phyloP scores from a whole-genome alignment of 2,113 vertebrate species.

The Scolopax mira region DNA sequence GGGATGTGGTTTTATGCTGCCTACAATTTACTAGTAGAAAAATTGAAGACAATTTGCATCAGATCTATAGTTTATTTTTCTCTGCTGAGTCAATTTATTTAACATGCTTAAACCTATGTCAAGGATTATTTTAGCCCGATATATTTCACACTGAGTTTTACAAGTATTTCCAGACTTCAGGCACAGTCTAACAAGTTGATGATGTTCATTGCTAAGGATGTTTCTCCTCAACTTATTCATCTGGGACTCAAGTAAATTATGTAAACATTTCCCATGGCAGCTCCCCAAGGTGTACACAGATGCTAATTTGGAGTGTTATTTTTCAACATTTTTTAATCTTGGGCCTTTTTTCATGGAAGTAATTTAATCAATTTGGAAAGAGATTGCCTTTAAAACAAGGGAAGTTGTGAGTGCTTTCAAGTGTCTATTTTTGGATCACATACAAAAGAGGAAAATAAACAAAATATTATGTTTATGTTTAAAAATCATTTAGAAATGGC shows the following conservation, averaged over 20 bases:
- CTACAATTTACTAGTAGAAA: background rate
- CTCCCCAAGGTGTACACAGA: constrained; percentile 20
- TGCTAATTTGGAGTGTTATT: background rate
- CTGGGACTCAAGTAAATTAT: background rate
- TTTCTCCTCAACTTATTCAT: constrained; percentile 1
- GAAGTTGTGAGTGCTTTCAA: constrained; percentile 15
- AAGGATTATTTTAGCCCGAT: background rate
- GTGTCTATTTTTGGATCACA: constrained; percentile 8
- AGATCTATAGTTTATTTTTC: background rate
- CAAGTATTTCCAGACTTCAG: constrained; percentile 10
- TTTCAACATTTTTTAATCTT: background rate
- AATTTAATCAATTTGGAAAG: constrained; percentile 23
- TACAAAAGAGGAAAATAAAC: constrained; percentile 37
- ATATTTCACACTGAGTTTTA: background rate
- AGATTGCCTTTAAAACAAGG: constrained; percentile 16
- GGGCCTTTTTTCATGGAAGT: background rate
- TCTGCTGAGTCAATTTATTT: background rate
- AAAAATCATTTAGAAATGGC: background rate
- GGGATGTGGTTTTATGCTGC: background rate
- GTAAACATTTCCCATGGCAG: background rate
- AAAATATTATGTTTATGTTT: background rate
- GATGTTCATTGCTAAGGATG: constrained; percentile 13
- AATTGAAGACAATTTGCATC: background rate
- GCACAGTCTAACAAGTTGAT: background rate
- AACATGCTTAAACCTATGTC: background rate